Evolutionary conservation across 2,888 invertebrate species (phyloP).

Genomic region (Bombylius major): DNA sequence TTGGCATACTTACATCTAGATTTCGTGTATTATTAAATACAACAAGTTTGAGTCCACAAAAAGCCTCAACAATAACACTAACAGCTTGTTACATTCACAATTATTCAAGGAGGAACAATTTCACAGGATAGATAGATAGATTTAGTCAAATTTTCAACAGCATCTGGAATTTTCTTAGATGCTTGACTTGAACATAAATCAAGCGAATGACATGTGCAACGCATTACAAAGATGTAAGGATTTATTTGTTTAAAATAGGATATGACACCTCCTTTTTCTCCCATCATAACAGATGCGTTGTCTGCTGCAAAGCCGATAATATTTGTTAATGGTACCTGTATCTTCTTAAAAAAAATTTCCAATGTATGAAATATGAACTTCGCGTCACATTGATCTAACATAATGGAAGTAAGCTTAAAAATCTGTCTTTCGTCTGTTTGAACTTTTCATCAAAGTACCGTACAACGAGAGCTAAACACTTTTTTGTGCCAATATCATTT

Average conservation of each 20-base stretch:
- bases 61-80: too few species aligned
- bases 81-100: too few species aligned
- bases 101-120: too few species aligned
- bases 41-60: too few species aligned
- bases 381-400: conserved; percentile 2
- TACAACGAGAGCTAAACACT: neutral
- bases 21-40: neutral
- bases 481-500: neutral
- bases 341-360: conserved; percentile 1
- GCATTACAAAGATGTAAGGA: conserved; percentile 16
- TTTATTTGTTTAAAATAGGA: conserved; percentile 12
- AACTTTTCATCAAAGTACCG: neutral
- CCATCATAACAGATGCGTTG: conserved; percentile 20
- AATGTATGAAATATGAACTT: conserved; percentile 2
- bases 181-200: conserved; percentile 18
- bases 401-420: conserved; percentile 3
- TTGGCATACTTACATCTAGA: neutral
- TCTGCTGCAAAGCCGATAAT: conserved; percentile 21
- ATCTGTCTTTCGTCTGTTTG: conserved; percentile 2
- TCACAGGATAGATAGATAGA: too few species aligned
- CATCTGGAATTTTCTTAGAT: conserved; percentile 14
- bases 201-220: conserved; percentile 19
- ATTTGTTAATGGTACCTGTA: conserved; percentile 12
- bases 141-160: too few species aligned
- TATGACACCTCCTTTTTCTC: conserved; percentile 14